Evolutionary conservation across 2,113 vertebrate species (phyloP).

Genomic region (Pedionomus torquatus): DNA sequence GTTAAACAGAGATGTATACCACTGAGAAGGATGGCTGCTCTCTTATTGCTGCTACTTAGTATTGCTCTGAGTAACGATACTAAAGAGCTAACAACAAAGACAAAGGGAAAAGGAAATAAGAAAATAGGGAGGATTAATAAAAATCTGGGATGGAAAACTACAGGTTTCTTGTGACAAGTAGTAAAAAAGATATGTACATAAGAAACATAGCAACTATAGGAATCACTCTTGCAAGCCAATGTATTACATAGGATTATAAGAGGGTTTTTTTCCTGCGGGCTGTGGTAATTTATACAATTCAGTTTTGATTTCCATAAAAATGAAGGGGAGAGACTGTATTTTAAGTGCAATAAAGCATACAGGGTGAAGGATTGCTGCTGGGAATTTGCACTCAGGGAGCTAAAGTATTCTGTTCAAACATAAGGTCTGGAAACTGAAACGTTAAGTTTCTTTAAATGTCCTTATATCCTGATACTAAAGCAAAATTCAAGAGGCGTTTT

Average conservation of each 20-base stretch:
- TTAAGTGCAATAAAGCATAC: background rate
- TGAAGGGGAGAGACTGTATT: background rate
- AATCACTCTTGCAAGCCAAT: background rate
- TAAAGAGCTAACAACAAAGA: background rate
- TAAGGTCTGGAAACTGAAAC: background rate
- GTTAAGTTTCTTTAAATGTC: background rate
- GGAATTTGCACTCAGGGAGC: background rate
- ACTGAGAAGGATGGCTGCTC: background rate
- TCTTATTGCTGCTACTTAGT: background rate
- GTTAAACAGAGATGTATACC: background rate
- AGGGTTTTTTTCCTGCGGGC: background rate
- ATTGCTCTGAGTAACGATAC: background rate
- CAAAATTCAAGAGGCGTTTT: background rate
- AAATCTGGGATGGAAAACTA: background rate
- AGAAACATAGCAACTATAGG: background rate
- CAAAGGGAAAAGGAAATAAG: background rate
- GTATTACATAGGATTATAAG: background rate
- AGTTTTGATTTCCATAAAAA: slow-evolving; percentile 52
- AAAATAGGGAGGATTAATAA: background rate
- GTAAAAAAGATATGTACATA: background rate
- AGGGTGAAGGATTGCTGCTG: background rate
- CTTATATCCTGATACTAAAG: background rate
- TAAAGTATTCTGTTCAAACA: background rate
- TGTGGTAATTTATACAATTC: slow-evolving; percentile 3
- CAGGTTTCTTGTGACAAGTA: background rate